Evolutionary conservation across 2,797 vertebrate genomes (phyloP).

Genomic region (Hipposideros larvatus): DNA sequence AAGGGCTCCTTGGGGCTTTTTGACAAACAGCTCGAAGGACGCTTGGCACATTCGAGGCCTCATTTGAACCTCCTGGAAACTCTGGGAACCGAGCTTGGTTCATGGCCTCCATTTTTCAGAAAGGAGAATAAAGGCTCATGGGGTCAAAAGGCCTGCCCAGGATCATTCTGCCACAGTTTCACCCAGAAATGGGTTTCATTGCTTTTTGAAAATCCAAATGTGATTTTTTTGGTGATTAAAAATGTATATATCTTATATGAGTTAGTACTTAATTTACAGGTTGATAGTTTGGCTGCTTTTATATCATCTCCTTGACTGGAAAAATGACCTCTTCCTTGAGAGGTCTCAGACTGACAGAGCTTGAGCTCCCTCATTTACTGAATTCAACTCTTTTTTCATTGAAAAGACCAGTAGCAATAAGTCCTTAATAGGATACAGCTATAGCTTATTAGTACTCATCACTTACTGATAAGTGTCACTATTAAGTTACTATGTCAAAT

Average conservation of each 20-base stretch:
- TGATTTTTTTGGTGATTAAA: background rate
- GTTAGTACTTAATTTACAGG: background rate
- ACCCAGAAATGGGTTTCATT: background rate
- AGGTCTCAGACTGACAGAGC: background rate
- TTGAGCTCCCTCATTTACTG: background rate
- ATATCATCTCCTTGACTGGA: background rate
- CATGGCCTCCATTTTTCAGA: background rate
- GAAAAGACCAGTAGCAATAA: background rate
- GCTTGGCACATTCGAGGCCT: background rate
- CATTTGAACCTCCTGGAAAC: background rate
- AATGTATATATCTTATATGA: background rate
- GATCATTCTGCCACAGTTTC: background rate
- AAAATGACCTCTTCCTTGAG: background rate
- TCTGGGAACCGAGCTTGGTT: background rate
- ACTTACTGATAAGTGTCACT: background rate
- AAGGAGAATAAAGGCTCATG: background rate
- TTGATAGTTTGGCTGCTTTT: background rate
- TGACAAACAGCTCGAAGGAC: slow-evolving; percentile 8
- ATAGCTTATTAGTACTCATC: background rate
- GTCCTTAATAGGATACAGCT: background rate
- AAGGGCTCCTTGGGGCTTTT: slow-evolving; percentile 31
- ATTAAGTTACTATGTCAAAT: background rate
- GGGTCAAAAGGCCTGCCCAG: background rate
- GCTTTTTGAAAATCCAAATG: background rate
- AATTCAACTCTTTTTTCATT: background rate